Conservation (phyloP, 2,113 vertebrate species). For the Plestiodon gilberti region DNA sequence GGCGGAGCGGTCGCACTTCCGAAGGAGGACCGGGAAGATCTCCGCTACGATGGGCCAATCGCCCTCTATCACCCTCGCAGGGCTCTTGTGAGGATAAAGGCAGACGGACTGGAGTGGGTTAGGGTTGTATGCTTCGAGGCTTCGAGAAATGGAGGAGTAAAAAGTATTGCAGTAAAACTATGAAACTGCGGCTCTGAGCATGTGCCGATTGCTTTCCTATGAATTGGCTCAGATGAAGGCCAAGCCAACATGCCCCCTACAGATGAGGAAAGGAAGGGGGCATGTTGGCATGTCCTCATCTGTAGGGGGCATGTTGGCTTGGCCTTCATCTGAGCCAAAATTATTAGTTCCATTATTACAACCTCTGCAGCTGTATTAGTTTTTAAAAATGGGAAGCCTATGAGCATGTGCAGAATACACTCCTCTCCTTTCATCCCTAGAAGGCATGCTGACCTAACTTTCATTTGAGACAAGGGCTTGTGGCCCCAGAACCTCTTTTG, state of each 20-base stretch:
- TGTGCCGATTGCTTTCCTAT: not conserved
- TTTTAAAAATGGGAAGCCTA: not conserved
- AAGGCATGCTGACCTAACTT: not conserved
- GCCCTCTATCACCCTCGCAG: too few species aligned
- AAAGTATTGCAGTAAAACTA: not conserved
- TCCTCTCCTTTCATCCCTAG: not conserved
- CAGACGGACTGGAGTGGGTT: too few species aligned
- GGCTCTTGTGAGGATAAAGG: too few species aligned
- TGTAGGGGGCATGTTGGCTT: not conserved
- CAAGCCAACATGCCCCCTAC: too few species aligned
- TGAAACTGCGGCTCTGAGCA: not conserved
- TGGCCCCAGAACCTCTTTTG: not conserved
- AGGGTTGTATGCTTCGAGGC: too few species aligned
- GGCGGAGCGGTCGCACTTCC: too few species aligned
- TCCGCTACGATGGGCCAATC: too few species aligned
- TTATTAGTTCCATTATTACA: too few species aligned
- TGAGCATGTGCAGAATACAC: not conserved
- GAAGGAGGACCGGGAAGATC: too few species aligned
- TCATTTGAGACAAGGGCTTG: not conserved
- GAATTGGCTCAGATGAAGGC: too few species aligned
- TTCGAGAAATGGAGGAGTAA: not conserved
- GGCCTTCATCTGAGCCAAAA: not conserved
- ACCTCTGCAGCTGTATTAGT: too few species aligned
- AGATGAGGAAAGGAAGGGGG: too few species aligned
- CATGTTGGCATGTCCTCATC: not conserved